Base-by-base conservation (phyloP, 2,888 invertebrate species). In the Ennomos erosarius region DNA sequence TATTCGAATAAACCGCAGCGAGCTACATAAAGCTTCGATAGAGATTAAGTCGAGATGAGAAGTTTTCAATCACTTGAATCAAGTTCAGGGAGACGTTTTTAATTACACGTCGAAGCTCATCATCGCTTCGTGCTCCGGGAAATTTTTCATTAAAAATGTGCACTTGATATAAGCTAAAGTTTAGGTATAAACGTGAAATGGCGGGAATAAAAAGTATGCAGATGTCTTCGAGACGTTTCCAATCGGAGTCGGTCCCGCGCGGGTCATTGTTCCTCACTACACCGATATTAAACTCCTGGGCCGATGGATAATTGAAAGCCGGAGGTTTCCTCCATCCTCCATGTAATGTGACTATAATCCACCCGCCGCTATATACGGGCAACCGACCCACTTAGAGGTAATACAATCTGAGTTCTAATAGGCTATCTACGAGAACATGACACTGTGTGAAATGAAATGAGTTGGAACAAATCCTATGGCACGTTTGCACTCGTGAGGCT, bases 401-500 rank as follows among this genome's bases (percentile, higher is more conserved):
- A 35, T 46, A 46, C 12, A 35, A 46, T 46, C 36, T 36, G 11
- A 46, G 13, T 36, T 36, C 6, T 46, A 47, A 37, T 26, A 12
- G 36, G 13, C 11, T 11, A 5, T 10, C 26, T 43, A 26, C 26
- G 26, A 38, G 9, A 53, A 13, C 46, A 43, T 42, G 37, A 26
- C 26, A 26, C 6, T 47, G 51, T 50, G 47, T 50, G 42, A 43
- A 59, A 50, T 51, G 46, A 46, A 59, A 59, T 46, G 59, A 50
- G 49, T 47, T 33, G 10, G 40, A 38, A 53, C 45, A 56, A 55
- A 55, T 49, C 51, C 54, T 40, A 9, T 52, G 45, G 48, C 50
- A 43, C n/a, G 37, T 16, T 10, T n/a, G 39, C 10, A 9, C 11
- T 39, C 12, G 46, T 59, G 50, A 33, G 13, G 16, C 9, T 38